Conservation (phyloP, 2,113 vertebrate species). For the Bostrychus sinensis region DNA sequence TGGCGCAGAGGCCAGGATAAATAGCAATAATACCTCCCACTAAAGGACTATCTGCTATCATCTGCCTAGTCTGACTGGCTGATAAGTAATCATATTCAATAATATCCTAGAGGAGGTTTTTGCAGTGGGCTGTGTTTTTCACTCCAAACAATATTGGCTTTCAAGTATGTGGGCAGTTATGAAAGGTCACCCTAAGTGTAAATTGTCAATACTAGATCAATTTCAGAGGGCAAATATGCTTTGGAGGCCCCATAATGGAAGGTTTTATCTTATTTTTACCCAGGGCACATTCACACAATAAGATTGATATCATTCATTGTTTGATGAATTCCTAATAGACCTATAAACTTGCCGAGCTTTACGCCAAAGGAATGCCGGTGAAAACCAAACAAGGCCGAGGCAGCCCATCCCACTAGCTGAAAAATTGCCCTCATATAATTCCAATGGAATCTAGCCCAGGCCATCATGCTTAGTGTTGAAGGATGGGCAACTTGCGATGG, state of each 20-base stretch:
- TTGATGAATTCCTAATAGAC: constrained; percentile 81
- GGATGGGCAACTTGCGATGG: constrained; percentile 65
- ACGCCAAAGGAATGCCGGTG: constrained; percentile 69
- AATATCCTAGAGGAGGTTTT: constrained; percentile 52
- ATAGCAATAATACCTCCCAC: constrained; percentile 40
- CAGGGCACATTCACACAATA: constrained; percentile 70
- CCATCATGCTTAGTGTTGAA: constrained; percentile 69
- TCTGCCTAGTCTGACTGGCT: constrained; percentile 40
- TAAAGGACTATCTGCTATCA: constrained; percentile 38
- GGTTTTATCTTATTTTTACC: constrained; percentile 80
- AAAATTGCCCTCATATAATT: constrained; percentile 80
- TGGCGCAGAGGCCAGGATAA: constrained; percentile 27
- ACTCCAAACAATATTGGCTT: constrained; percentile 69
- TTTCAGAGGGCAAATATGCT: constrained; percentile 76
- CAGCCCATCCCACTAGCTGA: constrained; percentile 68
- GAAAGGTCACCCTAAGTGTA: constrained; percentile 81
- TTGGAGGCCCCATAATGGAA: constrained; percentile 77
- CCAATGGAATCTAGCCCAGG: constrained; percentile 67
- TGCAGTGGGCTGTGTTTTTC: constrained; percentile 47
- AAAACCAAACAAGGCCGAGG: constrained; percentile 61
- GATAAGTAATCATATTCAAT: constrained; percentile 59
- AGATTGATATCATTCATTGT: constrained; percentile 76
- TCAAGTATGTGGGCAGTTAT: constrained; percentile 73
- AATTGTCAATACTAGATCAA: constrained; percentile 80
- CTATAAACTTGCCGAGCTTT: constrained; percentile 77